Evolutionary conservation across 2,113 vertebrate species (phyloP), one percentile per base, ranked within the genome.

Genomic region (Gyps fulvus): DNA sequence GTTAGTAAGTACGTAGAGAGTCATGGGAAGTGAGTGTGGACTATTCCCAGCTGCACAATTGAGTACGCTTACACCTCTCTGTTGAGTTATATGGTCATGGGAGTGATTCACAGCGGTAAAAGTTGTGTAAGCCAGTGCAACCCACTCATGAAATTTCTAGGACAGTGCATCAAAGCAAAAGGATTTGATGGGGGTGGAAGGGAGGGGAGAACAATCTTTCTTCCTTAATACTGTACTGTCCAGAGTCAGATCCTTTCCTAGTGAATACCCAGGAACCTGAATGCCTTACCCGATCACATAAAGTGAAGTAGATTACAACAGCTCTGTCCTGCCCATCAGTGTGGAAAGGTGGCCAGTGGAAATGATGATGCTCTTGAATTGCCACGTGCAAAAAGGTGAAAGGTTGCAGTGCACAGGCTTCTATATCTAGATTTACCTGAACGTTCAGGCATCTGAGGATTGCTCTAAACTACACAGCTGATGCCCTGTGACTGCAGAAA

Each of bases 111-210:
- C 71, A 36, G 83, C 10, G 1, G 85, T 29, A 74, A 92, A 70
- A 94, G 71, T 93, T 91, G 89, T 42, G 67, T 82, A 79, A 94
- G 49, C 81, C 91, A 73, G 62, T 49, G 50, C 94, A 95, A 10
- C 94, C 77, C 95, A 94, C 95, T 94, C 87, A 52, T 0, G 43
- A 89, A 79, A 81, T 92, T 83, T 91, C 94, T 90, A 87, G 85
- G 90, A 67, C 73, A 69, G 78, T 50, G 76, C 83, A 67, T 87
- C 66, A 74, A 78, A 94, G 88, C 79, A 89, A 79, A 90, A 93
- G 69, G 61, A 40, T 96, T 92, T 82, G 73, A 42, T 95, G 84
- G 81, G 73, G 69, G 83, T 74, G 82, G 83, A 74, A 84, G 55
- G 65, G 77, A 92, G 58, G 20, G n/a, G 82, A 94, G 54, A 59